Base-by-base conservation (phyloP, 2,888 invertebrate species). In the Terebella lapidaria region DNA sequence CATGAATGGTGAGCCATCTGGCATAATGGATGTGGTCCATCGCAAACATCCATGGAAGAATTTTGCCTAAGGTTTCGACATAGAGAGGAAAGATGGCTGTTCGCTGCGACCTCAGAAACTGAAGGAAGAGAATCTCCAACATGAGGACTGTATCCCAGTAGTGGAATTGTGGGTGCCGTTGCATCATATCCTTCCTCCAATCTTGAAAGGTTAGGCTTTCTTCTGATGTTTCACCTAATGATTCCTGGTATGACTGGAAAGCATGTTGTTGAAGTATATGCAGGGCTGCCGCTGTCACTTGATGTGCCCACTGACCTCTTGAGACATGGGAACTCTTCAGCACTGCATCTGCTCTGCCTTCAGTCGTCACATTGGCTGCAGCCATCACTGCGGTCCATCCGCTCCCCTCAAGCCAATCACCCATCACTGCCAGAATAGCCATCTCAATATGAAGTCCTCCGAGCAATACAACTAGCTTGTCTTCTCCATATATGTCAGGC, bases 391-490 rank as follows among this genome's bases (percentile, higher is more conserved):
- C 18, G 29, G 65, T 67, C 73, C 72, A 74, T 4, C 71, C 72
- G 60, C 67, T 68, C 22, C 61, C 66, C 27, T 67, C 54, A 15
- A 72, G 49, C 54, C 58, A 62, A 35, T 60, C 60, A 15, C 70
- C 72, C 22, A 71, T 24, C 1, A 64, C 57, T 53, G 63, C 69
- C 52, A 69, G 54, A 15, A 64, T 58, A n/a, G 70, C 70, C 62
- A 71, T 69, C 52, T 73, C 71, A 52, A 67, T 71, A 57, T 74
- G 71, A 30, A 73, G 61, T 27, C 71, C 72, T 5, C 71, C 72
- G 54, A 73, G 61, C 64, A 72, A 65, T 5, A 72, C 58, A 20
- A 72, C 60, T 52, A 65, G 58, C 20, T 61, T 57, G 5, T 68
- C 58, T 59, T 72, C 70, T 2, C 70, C 70, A 60, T 67, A 65